Evolutionary conservation across 2,113 vertebrate species (phyloP).

Genomic region (Pithys albifrons): DNA sequence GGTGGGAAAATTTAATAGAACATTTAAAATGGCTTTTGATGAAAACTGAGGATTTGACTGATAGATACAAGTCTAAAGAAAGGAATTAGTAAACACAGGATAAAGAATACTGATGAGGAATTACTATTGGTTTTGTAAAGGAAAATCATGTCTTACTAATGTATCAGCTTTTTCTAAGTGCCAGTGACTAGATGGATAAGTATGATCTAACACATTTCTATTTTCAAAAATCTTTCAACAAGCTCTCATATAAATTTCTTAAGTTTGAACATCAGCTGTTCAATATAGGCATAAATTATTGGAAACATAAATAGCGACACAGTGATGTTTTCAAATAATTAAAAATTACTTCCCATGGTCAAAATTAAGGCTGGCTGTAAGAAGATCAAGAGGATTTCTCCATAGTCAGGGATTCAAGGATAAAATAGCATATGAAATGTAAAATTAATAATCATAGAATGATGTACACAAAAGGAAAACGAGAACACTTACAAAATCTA

Average conservation of each 20-base stretch:
- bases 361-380: neutral
- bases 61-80: neutral
- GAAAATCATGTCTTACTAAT: neutral
- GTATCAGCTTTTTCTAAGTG: neutral
- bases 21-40: neutral
- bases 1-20: neutral
- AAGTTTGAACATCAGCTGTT: neutral
- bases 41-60: neutral
- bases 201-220: neutral
- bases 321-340: neutral
- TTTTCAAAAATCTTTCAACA: neutral
- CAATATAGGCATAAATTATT: neutral
- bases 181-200: neutral
- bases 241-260: neutral
- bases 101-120: neutral
- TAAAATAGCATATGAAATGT: neutral
- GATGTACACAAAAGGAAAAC: neutral
- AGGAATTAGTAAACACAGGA: neutral
- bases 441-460: neutral
- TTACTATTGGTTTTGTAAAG: neutral
- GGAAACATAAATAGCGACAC: neutral
- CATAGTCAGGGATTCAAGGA: neutral
- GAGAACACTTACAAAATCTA: neutral
- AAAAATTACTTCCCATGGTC: neutral
- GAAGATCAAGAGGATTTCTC: neutral